A percentile compares a stretch with the other conserved stretches of the same genome.
These are phyloP conservation scores for Julus scandinavius DNA, from an alignment of 2,888 invertebrate genomes.

Conservation along the genomic window DNA sequence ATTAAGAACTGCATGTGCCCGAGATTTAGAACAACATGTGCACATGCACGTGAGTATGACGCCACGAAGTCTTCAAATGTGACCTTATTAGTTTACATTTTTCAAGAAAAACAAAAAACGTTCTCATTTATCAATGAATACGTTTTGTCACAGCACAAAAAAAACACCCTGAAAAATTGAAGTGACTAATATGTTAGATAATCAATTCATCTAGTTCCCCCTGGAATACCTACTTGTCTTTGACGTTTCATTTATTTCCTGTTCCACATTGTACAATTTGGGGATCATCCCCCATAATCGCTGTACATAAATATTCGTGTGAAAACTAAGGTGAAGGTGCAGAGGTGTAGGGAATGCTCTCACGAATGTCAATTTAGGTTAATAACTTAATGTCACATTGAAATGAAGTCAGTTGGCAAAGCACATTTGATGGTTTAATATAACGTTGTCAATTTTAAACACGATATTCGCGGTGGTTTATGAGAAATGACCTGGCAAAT, in stretches of 20 bases:
- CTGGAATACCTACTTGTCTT: not conserved
- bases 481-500: not conserved
- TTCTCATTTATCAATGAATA: not conserved
- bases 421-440: not conserved
- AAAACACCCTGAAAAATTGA: not conserved
- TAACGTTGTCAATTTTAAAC: not conserved
- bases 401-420: not conserved
- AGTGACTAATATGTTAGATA: not conserved
- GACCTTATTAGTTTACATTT: not conserved
- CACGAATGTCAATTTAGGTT: not conserved
- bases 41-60: too few species aligned
- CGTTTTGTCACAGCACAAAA: not conserved
- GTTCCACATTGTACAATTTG: not conserved
- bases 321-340: not conserved
- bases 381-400: not conserved
- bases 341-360: not conserved
- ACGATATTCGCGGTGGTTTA: not conserved
- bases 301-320: not conserved
- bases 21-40: too few species aligned
- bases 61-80: not conserved
- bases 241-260: not conserved
- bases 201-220: not conserved
- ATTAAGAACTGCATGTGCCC: too few species aligned
- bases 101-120: not conserved
- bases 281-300: not conserved